phyloP scores from a whole-genome alignment of 30 jellyfish, hydroid and myxozoan genomes.

The Chrysaora quinquecirrha region DNA sequence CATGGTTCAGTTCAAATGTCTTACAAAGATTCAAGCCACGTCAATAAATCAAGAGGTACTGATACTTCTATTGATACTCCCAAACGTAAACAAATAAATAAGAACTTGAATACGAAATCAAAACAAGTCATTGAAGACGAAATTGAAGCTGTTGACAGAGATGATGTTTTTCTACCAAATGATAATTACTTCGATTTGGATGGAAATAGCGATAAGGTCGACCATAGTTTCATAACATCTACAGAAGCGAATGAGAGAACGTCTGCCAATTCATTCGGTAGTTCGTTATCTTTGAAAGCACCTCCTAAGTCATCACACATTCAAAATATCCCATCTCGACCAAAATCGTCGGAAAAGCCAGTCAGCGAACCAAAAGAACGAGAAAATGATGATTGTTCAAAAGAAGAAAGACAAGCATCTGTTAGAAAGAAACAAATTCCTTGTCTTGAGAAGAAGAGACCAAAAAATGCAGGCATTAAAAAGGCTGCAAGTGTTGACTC shows the following conservation, averaged over 20 bases:
- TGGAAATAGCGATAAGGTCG: background rate
- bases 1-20: background rate
- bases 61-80: background rate
- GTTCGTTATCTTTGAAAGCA: too few species aligned
- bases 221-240: too few species aligned
- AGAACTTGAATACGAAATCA: too few species aligned
- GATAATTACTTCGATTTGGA: background rate
- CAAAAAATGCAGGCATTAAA: background rate
- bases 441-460: background rate
- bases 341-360: too few species aligned
- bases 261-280: too few species aligned
- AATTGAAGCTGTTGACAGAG: slow-evolving; percentile 10
- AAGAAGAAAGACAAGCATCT: background rate
- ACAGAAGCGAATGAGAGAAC: too few species aligned
- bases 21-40: background rate
- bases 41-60: background rate
- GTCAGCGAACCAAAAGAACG: too few species aligned
- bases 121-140: background rate
- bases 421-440: background rate
- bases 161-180: slow-evolving; percentile 13
- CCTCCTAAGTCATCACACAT: too few species aligned
- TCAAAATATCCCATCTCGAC: too few species aligned
- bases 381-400: background rate
- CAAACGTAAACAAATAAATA: background rate
- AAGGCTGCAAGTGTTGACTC: slow-evolving; percentile 11